phyloP scores from a whole-genome alignment of 2,113 vertebrate genomes.

The Hyperopisus bebe region DNA sequence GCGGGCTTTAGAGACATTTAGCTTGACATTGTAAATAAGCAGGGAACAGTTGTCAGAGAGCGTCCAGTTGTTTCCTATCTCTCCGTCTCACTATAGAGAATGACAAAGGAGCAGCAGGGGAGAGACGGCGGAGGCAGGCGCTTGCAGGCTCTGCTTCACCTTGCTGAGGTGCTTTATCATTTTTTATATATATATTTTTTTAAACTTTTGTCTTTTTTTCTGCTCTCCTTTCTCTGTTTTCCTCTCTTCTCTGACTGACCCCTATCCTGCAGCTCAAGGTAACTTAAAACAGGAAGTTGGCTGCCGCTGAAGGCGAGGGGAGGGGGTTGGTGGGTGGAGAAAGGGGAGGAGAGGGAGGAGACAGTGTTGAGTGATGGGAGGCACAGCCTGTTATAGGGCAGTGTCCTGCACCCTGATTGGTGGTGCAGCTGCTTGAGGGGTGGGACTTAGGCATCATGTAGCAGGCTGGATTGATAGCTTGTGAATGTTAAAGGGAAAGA shows the following conservation, averaged over 20 bases:
- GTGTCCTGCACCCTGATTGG: slow-evolving; percentile 41
- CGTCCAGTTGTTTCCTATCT: slow-evolving; percentile 55
- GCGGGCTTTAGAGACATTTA: slow-evolving; percentile 63
- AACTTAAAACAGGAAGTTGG: slow-evolving; percentile 98
- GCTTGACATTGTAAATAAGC: slow-evolving; percentile 80
- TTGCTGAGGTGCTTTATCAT: slow-evolving; percentile 10
- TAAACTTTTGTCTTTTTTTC: slow-evolving; percentile 43
- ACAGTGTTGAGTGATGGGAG: slow-evolving; percentile 41
- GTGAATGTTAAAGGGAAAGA: slow-evolving; percentile 93
- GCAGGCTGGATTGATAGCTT: slow-evolving; percentile 90
- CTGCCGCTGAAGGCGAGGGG: slow-evolving; percentile 62
- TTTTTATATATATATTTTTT: slow-evolving; percentile 29
- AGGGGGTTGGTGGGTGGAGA: slow-evolving; percentile 30
- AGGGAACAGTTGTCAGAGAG: slow-evolving; percentile 67
- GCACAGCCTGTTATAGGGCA: slow-evolving; percentile 57
- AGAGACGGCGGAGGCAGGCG: slow-evolving; percentile 47
- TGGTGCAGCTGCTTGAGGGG: slow-evolving; percentile 32
- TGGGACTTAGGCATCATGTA: slow-evolving; percentile 65
- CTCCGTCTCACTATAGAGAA: slow-evolving; percentile 44
- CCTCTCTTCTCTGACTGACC: slow-evolving; percentile 77
- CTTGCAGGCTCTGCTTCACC: slow-evolving; percentile 22
- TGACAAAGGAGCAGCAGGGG: slow-evolving; percentile 35
- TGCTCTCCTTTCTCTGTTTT: slow-evolving; percentile 41
- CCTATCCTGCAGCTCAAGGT: slow-evolving; percentile 98
- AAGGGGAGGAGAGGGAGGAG: slow-evolving; percentile 39